Evolutionary conservation across 2,888 invertebrate species (phyloP).

Genomic region (Parnassius smintheus): DNA sequence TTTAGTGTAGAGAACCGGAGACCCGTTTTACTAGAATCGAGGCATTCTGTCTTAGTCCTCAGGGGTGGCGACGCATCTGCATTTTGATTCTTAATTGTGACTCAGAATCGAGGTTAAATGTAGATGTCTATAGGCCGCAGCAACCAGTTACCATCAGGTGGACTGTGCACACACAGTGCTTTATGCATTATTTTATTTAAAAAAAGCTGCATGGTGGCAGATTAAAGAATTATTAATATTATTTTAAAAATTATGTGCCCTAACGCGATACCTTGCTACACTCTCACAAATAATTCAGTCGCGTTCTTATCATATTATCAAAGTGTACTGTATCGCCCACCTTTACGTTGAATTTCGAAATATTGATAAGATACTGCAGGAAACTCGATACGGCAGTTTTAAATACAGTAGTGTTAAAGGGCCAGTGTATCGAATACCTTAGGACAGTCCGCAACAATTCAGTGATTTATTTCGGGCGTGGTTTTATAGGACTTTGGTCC

Average conservation of each 20-base stretch:
- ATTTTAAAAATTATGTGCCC: neutral
- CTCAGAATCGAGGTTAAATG: no score
- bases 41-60: no score
- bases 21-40: no score
- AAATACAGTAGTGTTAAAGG: slow-evolving; percentile 45
- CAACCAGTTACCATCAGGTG: no score
- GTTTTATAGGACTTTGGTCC: slow-evolving; percentile 30
- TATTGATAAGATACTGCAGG: slow-evolving; percentile 57
- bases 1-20: no score
- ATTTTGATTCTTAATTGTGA: no score
- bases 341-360: slow-evolving; percentile 73
- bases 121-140: no score
- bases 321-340: slow-evolving; percentile 48
- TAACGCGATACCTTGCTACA: slow-evolving; percentile 6
- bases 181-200: no score
- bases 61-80: no score
- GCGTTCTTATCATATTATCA: slow-evolving; percentile 33
- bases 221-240: neutral
- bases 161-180: no score
- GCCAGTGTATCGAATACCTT: slow-evolving; percentile 44
- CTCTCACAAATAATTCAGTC: slow-evolving; percentile 15
- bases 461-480: slow-evolving; percentile 29
- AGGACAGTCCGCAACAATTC: slow-evolving; percentile 34
- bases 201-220: no score
- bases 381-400: slow-evolving; percentile 46